A percentile compares a stretch with the other conserved stretches of the same genome.
Evolutionary conservation across 2,797 vertebrate species (phyloP).

Genomic region (Acestrorhynchus altus): DNA sequence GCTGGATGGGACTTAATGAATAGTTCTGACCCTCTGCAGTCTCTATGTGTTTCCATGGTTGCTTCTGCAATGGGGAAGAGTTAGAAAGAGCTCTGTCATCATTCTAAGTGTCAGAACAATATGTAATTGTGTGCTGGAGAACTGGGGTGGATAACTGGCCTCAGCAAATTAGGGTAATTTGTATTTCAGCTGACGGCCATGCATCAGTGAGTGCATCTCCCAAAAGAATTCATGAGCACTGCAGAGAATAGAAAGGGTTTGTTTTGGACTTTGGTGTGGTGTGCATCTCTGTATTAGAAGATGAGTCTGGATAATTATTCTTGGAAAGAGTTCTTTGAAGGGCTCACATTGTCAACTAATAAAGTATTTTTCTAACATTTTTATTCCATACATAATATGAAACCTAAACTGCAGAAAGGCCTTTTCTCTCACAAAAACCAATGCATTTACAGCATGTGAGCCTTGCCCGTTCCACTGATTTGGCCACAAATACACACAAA

Average conservation of each 20-base stretch:
- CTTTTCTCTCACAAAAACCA: no score
- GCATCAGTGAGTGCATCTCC: slow-evolving; percentile 1
- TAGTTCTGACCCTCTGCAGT: slow-evolving; percentile 5
- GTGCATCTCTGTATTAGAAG: neutral
- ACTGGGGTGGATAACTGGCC: slow-evolving; percentile 40
- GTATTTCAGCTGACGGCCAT: slow-evolving; percentile 22
- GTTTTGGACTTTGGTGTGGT: neutral
- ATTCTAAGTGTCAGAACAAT: slow-evolving; percentile 2
- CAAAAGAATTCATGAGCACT: slow-evolving; percentile 8
- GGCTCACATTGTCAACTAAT: no score
- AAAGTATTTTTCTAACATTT: no score
- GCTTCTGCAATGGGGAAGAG: slow-evolving; percentile 22
- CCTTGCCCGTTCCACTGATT: no score
- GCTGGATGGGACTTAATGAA: slow-evolving; percentile 29
- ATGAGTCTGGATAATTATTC: neutral
- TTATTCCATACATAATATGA: no score
- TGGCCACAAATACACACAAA: no score
- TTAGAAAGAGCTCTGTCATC: neutral
- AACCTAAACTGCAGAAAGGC: no score
- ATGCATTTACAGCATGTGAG: no score
- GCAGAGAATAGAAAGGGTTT: neutral
- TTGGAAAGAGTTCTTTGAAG: neutral
- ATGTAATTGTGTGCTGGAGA: slow-evolving; percentile 33
- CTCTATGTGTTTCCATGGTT: slow-evolving; percentile 20
- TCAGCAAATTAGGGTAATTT: slow-evolving; percentile 39